phyloP scores from a whole-genome alignment of 2,113 vertebrate species.

The Plecturocebus donacophilus region DNA sequence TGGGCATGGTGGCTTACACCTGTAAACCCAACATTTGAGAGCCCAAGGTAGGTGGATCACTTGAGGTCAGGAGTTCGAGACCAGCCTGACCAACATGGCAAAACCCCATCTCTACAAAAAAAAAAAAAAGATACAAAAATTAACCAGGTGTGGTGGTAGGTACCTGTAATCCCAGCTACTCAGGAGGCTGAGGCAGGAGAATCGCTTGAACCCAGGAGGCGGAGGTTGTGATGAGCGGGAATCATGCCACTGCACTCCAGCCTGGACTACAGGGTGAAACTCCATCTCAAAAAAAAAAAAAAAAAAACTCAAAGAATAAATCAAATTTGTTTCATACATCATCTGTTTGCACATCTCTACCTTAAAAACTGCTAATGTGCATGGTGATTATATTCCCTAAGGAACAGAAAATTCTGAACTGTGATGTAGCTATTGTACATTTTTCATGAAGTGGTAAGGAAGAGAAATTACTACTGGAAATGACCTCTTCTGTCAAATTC shows the following conservation, averaged over 20 bases:
- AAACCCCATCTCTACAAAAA: background rate
- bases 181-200: background rate
- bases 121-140: background rate
- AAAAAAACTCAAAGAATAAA: background rate
- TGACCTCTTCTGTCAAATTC: background rate
- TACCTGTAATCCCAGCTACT: background rate
- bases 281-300: background rate
- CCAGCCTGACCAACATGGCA: background rate
- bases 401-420: conserved; percentile 4
- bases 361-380: background rate
- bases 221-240: background rate
- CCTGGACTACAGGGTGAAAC: background rate
- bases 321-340: background rate
- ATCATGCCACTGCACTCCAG: background rate
- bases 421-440: background rate
- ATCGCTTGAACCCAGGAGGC: background rate
- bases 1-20: background rate
- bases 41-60: background rate
- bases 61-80: background rate
- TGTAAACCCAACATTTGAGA: background rate
- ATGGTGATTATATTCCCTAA: background rate
- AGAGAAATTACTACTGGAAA: background rate
- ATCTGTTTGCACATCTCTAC: background rate
- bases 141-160: background rate
- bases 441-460: background rate